Conservation (phyloP, 1,140 invertebrate species). For the Drosophila obscura region DNA sequence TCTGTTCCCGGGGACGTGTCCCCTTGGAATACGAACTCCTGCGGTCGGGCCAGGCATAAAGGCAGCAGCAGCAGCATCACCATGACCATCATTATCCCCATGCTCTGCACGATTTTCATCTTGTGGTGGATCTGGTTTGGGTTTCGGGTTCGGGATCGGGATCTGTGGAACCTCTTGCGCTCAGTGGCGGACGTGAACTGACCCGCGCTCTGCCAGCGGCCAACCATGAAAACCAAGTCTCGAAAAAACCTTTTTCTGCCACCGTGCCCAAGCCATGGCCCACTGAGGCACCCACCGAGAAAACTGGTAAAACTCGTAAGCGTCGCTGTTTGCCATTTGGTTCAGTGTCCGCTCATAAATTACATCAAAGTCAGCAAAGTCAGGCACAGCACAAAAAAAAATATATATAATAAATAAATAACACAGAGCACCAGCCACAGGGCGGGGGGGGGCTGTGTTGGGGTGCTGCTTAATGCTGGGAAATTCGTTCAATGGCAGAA, state of each 20-base stretch:
- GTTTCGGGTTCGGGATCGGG: too few species aligned
- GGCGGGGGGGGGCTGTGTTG: too few species aligned
- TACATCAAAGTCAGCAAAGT: slow-evolving; percentile 25
- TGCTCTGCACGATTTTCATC: too few species aligned
- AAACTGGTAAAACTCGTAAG: slow-evolving; percentile 73
- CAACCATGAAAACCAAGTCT: slow-evolving; percentile 55
- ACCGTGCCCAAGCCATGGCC: slow-evolving; percentile 46
- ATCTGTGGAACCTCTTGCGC: slow-evolving; percentile 17
- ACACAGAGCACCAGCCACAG: background rate
- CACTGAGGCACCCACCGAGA: slow-evolving; percentile 22
- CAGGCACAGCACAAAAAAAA: background rate
- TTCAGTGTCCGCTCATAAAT: slow-evolving; percentile 74
- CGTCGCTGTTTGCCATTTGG: slow-evolving; percentile 71
- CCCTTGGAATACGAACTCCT: slow-evolving; percentile 13
- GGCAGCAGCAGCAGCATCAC: slow-evolving; percentile 10
- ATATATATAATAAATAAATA: background rate
- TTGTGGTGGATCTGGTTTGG: background rate
- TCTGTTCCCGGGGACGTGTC: slow-evolving; percentile 9
- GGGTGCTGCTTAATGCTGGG: too few species aligned
- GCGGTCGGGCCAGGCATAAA: slow-evolving; percentile 17
- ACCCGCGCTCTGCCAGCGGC: background rate
- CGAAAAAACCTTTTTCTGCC: slow-evolving; percentile 69
- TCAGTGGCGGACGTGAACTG: slow-evolving; percentile 45
- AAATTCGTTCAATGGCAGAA: background rate
- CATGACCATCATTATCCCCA: too few species aligned